Percentiles rank a stretch among this genome's conserved stretches.
Evolutionary conservation across 2,888 invertebrate genomes (phyloP).

Genomic region (Cosmopolites sordidus): DNA sequence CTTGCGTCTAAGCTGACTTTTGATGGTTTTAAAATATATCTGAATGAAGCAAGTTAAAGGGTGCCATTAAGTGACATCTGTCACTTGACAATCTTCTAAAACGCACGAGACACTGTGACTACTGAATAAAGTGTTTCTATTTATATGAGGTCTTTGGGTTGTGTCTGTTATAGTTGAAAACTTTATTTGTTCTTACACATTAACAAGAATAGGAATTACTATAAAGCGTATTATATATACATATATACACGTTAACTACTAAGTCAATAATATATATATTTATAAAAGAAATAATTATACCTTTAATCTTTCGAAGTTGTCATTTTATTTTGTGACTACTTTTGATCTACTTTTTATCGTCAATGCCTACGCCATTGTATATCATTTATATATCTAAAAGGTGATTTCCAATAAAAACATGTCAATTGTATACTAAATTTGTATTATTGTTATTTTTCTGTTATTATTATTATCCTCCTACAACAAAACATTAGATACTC

Average conservation of each 20-base stretch:
- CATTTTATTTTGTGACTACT: background rate
- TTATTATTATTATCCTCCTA: too few species aligned
- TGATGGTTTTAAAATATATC: too few species aligned
- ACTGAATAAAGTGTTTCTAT: too few species aligned
- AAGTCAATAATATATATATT: constrained; percentile 10
- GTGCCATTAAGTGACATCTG: background rate
- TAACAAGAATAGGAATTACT: constrained; percentile 1
- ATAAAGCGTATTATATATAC: constrained; percentile 5
- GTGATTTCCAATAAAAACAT: constrained; percentile 18
- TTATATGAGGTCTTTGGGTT: background rate
- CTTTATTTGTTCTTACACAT: constrained; percentile 2
- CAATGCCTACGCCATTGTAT: constrained; percentile 2
- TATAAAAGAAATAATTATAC: constrained; percentile 4
- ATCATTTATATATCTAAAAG: constrained; percentile 16
- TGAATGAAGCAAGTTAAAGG: background rate
- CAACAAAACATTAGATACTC: too few species aligned
- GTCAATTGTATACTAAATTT: constrained; percentile 10
- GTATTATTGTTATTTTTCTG: background rate
- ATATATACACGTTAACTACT: constrained; percentile 15
- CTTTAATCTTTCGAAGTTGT: constrained; percentile 1
- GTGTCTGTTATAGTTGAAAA: constrained; percentile 1
- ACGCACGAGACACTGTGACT: background rate
- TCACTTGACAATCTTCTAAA: constrained; percentile 1
- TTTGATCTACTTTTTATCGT: constrained; percentile 1
- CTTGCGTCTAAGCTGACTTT: too few species aligned